phyloP scores from a whole-genome alignment of 2,797 vertebrate species.

The Schizothorax lantsangensis region DNA sequence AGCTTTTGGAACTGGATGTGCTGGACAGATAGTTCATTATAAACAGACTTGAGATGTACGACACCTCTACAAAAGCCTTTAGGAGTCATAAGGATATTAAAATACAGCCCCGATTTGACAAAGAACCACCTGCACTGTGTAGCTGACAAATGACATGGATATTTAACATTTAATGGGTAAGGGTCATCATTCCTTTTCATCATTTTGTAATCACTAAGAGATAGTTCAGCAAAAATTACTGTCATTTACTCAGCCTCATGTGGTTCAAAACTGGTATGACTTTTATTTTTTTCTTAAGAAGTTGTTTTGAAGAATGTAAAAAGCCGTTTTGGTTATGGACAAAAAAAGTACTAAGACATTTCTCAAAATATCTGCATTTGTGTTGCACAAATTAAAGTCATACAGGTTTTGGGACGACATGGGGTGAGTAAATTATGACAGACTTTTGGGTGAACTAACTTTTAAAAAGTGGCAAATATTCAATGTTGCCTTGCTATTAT shows the following conservation, averaged over 20 bases:
- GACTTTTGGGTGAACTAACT: no score
- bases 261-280: neutral
- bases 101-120: neutral
- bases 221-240: neutral
- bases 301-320: neutral
- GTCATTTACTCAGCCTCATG: neutral
- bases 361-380: neutral
- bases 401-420: neutral
- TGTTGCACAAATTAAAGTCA: neutral
- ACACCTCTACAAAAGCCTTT: neutral
- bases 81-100: neutral
- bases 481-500: neutral
- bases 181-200: neutral
- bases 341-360: neutral
- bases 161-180: neutral
- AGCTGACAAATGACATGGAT: neutral
- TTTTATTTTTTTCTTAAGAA: neutral
- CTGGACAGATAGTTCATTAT: neutral
- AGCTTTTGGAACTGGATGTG: neutral
- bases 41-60: neutral
- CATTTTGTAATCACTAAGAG: neutral
- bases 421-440: neutral
- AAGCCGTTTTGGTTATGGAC: no score
- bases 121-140: neutral
- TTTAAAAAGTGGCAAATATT: neutral